These are phyloP conservation scores for Capricornis sumatraensis DNA, from an alignment of 2,113 vertebrate species.

Conservation along the genomic window DNA sequence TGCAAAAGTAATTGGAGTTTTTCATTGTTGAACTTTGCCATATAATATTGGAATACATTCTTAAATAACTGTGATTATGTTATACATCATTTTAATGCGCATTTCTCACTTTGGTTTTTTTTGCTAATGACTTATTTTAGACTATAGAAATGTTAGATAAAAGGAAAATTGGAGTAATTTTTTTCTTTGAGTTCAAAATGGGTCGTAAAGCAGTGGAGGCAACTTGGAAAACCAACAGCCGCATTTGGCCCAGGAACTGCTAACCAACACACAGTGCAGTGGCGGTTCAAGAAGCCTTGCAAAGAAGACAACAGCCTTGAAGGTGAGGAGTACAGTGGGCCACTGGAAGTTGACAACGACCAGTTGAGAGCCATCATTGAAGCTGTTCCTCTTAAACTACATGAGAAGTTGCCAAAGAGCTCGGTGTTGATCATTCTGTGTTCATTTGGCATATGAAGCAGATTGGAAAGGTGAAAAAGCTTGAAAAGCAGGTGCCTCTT, in stretches of 20 bases:
- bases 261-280: not conserved
- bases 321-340: not conserved
- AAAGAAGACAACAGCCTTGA: not conserved
- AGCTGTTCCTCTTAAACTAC: not conserved
- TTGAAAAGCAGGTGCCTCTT: not conserved
- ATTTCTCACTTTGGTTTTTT: not conserved
- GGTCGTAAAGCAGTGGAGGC: not conserved
- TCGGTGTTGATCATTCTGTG: not conserved
- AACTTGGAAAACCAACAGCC: not conserved
- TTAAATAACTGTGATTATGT: not conserved
- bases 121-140: not conserved
- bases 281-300: not conserved
- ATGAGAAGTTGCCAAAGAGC: not conserved
- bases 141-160: not conserved
- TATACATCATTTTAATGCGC: not conserved
- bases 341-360: not conserved
- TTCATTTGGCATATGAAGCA: not conserved
- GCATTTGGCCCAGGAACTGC: not conserved
- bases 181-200: not conserved
- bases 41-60: not conserved
- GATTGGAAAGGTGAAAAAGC: not conserved
- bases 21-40: not conserved
- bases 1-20: not conserved
- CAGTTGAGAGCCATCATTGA: not conserved
- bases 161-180: not conserved